Percentiles rank a stretch among this genome's conserved stretches.
Evolutionary conservation across 2,888 invertebrate species (phyloP).

Genomic region (Lucinisca nassula): DNA sequence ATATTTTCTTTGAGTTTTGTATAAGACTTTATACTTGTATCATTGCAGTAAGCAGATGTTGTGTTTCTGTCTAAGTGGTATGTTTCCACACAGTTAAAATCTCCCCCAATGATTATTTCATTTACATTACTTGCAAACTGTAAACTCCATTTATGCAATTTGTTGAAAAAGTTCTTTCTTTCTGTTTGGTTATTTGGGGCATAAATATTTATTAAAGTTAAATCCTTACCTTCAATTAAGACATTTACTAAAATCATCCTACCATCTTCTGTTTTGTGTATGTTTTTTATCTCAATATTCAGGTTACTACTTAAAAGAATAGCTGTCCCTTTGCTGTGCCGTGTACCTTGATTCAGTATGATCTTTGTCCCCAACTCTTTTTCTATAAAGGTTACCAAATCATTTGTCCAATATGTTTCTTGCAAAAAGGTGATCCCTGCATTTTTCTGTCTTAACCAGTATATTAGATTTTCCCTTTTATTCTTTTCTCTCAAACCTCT

Average conservation of each 20-base stretch:
- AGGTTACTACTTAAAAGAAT: background rate
- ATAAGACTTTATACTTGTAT: background rate
- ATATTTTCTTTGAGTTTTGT: background rate
- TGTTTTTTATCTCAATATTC: background rate
- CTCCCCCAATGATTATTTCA: background rate
- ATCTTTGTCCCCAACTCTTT: background rate
- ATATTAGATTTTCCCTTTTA: background rate
- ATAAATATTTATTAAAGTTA: background rate
- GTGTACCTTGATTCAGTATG: background rate
- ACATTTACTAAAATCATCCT: background rate
- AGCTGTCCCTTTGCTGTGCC: background rate
- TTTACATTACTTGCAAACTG: background rate
- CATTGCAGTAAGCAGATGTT: background rate
- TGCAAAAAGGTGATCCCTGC: background rate
- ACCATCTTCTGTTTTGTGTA: background rate
- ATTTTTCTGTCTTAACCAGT: background rate
- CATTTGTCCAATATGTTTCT: background rate
- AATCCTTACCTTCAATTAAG: background rate
- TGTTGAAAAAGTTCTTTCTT: background rate
- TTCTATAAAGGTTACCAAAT: background rate
- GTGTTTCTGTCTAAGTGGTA: background rate
- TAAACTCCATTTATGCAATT: background rate
- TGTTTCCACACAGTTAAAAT: background rate
- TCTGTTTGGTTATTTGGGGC: background rate
- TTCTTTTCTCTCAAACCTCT: background rate